These are phyloP conservation scores for Lasius fuliginosus DNA, from an alignment of 2,888 invertebrate genomes.

Conservation along the genomic window DNA sequence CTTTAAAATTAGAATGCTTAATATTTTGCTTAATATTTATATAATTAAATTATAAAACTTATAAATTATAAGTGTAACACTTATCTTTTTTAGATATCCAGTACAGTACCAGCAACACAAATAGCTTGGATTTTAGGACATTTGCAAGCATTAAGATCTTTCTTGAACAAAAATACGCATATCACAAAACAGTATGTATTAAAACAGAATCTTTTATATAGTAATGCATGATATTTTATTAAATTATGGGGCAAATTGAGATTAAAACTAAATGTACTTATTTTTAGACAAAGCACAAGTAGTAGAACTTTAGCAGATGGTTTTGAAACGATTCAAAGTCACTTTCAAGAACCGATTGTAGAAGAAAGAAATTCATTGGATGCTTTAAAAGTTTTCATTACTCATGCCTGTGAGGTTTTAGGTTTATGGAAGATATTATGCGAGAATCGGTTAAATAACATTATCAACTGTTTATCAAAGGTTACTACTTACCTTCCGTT, in stretches of 20 bases:
- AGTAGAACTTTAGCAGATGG: constrained; percentile 78
- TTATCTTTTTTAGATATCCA: constrained; percentile 75
- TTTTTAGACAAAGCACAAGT: constrained; percentile 73
- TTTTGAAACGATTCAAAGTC: constrained; percentile 80
- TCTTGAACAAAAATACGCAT: constrained; percentile 91
- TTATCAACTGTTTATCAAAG: constrained; percentile 90
- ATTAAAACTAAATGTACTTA: constrained; percentile 11
- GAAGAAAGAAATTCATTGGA: constrained; percentile 93
- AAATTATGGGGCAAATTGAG: background rate
- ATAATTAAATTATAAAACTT: background rate
- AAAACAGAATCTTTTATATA: background rate
- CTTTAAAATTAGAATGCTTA: background rate
- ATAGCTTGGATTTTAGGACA: constrained; percentile 90
- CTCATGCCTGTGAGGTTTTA: constrained; percentile 95
- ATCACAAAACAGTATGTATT: constrained; percentile 82
- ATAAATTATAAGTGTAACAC: background rate
- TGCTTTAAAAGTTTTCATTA: constrained; percentile 91
- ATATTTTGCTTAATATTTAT: background rate
- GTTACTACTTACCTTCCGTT: constrained; percentile 73
- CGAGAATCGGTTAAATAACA: constrained; percentile 96
- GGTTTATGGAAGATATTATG: constrained; percentile 97
- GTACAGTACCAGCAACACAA: constrained; percentile 81
- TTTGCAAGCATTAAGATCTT: constrained; percentile 91
- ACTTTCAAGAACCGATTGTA: constrained; percentile 84
- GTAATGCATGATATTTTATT: constrained; percentile 13